These are phyloP conservation scores for Eretmochelys imbricata DNA, from an alignment of 2,113 vertebrate genomes.

Conservation along the genomic window DNA sequence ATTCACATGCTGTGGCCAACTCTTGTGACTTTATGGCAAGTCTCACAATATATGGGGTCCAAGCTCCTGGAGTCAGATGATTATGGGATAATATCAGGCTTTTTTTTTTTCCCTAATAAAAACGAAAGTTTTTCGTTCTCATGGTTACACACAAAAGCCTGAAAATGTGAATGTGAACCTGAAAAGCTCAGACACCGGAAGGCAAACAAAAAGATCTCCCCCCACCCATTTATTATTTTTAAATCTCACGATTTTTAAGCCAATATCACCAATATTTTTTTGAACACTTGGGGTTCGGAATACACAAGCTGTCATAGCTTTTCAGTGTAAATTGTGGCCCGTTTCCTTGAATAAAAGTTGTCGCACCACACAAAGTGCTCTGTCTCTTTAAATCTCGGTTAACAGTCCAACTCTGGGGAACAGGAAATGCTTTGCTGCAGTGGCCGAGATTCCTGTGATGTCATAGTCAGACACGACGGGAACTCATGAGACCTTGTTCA, in stretches of 20 bases:
- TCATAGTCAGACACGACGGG: neutral
- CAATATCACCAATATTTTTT: neutral
- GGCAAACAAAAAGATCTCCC: neutral
- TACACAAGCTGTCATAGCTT: neutral
- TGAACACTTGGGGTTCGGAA: rapidly evolving
- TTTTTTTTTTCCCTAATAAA: neutral
- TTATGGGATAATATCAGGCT: neutral
- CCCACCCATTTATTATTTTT: neutral
- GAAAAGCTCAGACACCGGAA: neutral
- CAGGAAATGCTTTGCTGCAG: neutral
- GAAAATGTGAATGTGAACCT: neutral
- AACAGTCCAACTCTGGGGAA: neutral
- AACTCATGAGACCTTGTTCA: neutral
- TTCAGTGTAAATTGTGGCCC: neutral
- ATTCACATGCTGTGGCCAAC: neutral
- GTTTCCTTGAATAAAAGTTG: neutral
- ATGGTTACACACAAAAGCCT: neutral
- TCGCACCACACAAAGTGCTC: neutral
- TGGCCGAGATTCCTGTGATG: neutral
- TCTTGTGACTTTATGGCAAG: neutral
- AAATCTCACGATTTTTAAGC: neutral
- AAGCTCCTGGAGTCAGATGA: neutral
- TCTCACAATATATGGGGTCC: neutral
- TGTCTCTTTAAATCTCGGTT: neutral
- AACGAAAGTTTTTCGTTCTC: neutral